Base-by-base conservation (phyloP, 2,797 vertebrate species). In the Gastrophryne carolinensis region DNA sequence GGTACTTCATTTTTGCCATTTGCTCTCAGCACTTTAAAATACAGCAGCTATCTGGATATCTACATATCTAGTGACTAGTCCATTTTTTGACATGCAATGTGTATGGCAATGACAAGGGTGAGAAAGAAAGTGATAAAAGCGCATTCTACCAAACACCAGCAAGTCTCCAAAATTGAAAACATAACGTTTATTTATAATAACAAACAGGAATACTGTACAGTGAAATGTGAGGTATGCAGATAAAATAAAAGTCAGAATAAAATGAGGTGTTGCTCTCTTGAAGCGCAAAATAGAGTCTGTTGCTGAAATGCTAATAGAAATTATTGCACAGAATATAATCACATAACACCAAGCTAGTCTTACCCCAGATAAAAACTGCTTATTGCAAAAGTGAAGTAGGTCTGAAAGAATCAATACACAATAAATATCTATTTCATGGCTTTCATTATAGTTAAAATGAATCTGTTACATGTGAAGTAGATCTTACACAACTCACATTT, bases 211-310 rank as follows among this genome's bases (percentile, higher is more conserved):
- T 0, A 27, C 12, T 27, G 26, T 54, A 27, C 12, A 54, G 26
- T 54, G 52, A 13, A 19, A 54, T 54, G 24, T 54, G 52, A 26
- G 29, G 17, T 44, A 44, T 17, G 17, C 39, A 44, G 24, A 54
- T 54, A 54, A 54, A 29, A 23, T n/a, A n/a, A 54, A 27, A 27
- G 12, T 54, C 11, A 29, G n/a, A 26, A 29, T 27, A 29, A 54
- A 54, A 44, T 44, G 39, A 54, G 29, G 52, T 54, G 52, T 24
- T 54, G 52, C 52, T 54, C 52, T 54, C 52, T 27, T 54, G 24
- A 54, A 54, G 52, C 52, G 15, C 24, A 54, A 54, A 54, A 54
- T 54, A 44, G 39, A 44, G 39, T 44, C 39, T 44, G 39, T 44
- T 15, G 15, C 39, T 44, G 39, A 44, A 44, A 44, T 44, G 39